A percentile compares a stretch with the other conserved stretches of the same genome.
Conservation (phyloP, 2,113 vertebrate genomes). For the Tragelaphus scriptus region DNA sequence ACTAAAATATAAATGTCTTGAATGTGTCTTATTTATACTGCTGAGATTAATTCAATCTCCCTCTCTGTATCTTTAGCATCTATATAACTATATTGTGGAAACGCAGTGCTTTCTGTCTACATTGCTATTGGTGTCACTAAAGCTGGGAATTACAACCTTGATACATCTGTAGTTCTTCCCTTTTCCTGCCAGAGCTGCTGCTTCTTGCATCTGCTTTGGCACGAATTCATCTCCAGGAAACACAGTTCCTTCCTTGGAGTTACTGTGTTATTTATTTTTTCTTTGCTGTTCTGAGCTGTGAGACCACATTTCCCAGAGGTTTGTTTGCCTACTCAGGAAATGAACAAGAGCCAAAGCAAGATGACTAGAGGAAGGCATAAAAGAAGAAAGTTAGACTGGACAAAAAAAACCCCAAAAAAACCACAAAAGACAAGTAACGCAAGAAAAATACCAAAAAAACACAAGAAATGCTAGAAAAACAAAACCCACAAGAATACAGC, state of each 20-base stretch:
- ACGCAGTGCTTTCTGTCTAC: background rate
- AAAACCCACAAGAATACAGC: background rate
- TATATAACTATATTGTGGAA: background rate
- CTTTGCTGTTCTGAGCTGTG: background rate
- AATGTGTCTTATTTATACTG: background rate
- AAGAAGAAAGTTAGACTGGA: background rate
- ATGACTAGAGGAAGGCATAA: background rate
- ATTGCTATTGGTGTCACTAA: background rate
- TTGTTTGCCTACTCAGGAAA: background rate
- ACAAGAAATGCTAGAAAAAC: background rate
- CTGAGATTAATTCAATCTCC: background rate
- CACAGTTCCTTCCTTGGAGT: background rate
- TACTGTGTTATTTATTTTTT: background rate
- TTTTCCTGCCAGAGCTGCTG: background rate
- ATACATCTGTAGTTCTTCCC: background rate
- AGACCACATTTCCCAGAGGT: background rate
- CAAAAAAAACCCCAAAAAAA: background rate
- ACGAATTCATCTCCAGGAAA: slow-evolving; percentile 10
- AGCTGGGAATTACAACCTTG: background rate
- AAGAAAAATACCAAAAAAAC: background rate
- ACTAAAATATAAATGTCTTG: slow-evolving; percentile 1
- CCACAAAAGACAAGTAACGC: background rate
- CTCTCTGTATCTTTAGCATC: background rate
- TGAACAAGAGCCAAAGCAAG: background rate
- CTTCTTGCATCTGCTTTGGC: slow-evolving; percentile 12